Evolutionary conservation across 92 coral and sea anemone species (phyloP), one percentile per base, ranked within the genome.

Genomic region (Parazoanthus swiftii): DNA sequence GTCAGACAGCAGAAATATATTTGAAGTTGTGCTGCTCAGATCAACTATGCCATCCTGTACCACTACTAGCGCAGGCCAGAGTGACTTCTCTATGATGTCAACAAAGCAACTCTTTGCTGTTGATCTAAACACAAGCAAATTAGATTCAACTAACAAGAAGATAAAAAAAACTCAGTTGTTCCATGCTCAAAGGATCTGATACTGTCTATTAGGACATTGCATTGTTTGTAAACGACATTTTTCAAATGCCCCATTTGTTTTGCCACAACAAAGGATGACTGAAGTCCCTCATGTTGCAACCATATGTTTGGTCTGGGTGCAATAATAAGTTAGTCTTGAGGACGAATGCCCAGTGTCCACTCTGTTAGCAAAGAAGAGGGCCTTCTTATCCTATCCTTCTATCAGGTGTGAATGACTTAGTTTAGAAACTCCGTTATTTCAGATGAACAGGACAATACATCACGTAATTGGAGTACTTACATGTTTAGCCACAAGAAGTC

Each of bases 361-460:
- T 90, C 25, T 90, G 92, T 42, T 86, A 90, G 54, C 88, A 86
- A 46, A 59, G 72, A 82, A 72, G 90, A n/a, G 88, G 92, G 6
- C 90, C 92, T 6, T 58, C 29, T 8, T 81, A 90, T 71, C 92
- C 88, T 75, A 23, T 83, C 13, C 35, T 87, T 18, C 63, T 91
- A 29, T 82, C 90, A 6, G 89, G 89, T 20, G 76, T 79, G 26
- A 70, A 21, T n/a, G 93, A 88, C 50, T 46, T 91, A 68, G 77
- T 76, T 20, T 36, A 76, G 20, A 91, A 88, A 82, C 74, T 88
- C 21, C 56, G 25, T 54, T 14, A 88, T 88, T 25, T 89, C 93
- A 85, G 33, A 66, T 37, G 39, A 74, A 29, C 77, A 37, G 59
- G 81, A 74, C 8, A 76, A 76, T 42, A 26, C 80, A 76, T 76